Conservation (phyloP, 2,888 invertebrate species). For the Griposia aprilina region DNA sequence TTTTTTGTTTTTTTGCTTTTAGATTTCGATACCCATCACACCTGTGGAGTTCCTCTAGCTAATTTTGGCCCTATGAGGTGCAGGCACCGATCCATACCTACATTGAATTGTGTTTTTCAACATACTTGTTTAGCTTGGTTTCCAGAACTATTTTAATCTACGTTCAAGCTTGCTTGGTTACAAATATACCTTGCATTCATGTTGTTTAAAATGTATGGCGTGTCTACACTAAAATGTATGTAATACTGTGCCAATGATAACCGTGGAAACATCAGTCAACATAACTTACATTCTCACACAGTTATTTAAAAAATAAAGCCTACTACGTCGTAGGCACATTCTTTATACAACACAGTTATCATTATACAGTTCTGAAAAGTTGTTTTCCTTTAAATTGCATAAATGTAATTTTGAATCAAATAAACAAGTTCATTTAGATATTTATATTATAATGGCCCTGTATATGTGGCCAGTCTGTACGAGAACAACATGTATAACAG, state of each 20-base stretch:
- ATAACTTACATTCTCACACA: not conserved
- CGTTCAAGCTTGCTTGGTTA: constrained; percentile 20
- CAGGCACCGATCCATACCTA: not conserved
- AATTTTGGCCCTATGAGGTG: not conserved
- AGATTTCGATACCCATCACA: not conserved
- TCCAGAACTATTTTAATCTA: not conserved
- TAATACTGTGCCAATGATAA: not conserved
- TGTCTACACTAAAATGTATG: constrained; percentile 19
- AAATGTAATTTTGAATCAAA: no score
- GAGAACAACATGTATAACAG: not conserved
- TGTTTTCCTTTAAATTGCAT: not conserved
- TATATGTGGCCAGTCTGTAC: not conserved
- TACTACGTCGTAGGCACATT: no score
- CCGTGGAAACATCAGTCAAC: not conserved
- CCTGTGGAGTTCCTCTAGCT: not conserved
- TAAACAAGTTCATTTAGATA: not conserved
- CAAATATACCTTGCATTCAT: constrained; percentile 12
- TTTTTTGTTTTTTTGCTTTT: not conserved
- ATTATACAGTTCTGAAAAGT: not conserved
- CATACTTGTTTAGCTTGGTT: not conserved
- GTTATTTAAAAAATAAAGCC: not conserved
- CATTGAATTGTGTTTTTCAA: not conserved
- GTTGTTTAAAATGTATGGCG: constrained; percentile 10
- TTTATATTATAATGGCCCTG: not conserved
- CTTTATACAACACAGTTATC: no score